Conservation (phyloP, 1,140 invertebrate species). For the Pinna nobilis region DNA sequence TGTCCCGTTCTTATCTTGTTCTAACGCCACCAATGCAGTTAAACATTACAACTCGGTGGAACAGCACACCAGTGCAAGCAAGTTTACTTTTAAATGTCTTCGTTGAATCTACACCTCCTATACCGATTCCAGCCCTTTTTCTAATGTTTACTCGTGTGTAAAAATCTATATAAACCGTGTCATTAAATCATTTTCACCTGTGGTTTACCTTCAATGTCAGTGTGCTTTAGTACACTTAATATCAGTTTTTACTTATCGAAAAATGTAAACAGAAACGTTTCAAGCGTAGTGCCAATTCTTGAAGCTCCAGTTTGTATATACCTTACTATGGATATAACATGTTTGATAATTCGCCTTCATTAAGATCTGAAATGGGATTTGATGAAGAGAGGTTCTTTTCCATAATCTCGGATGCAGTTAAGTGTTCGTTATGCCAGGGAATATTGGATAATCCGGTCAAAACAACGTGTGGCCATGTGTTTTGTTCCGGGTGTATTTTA, state of each 20-base stretch:
- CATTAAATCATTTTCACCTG: slow-evolving; percentile 22
- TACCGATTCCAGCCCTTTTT: slow-evolving; percentile 14
- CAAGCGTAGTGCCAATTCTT: not conserved
- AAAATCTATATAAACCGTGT: slow-evolving; percentile 14
- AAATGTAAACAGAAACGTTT: slow-evolving; percentile 17
- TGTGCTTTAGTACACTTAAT: not conserved
- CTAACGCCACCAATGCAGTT: too few species aligned
- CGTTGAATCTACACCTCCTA: too few species aligned
- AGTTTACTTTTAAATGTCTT: too few species aligned
- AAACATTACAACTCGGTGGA: too few species aligned
- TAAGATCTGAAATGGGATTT: slow-evolving; percentile 54
- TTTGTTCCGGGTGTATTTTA: slow-evolving; percentile 59
- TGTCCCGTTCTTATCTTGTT: too few species aligned
- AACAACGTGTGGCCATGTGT: slow-evolving; percentile 59
- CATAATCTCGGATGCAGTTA: slow-evolving; percentile 52
- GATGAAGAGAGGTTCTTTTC: slow-evolving; percentile 57
- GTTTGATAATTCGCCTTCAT: not conserved
- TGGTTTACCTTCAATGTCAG: slow-evolving; percentile 6
- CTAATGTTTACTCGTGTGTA: slow-evolving; percentile 1
- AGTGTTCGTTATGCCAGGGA: slow-evolving; percentile 53
- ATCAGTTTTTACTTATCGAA: not conserved
- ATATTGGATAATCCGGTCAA: slow-evolving; percentile 60
- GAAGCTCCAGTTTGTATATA: not conserved
- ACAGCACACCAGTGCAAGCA: too few species aligned
- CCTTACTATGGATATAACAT: too few species aligned